Evolutionary conservation across 2,797 vertebrate genomes (phyloP).

Genomic region (Amblyopsis hoosieri): DNA sequence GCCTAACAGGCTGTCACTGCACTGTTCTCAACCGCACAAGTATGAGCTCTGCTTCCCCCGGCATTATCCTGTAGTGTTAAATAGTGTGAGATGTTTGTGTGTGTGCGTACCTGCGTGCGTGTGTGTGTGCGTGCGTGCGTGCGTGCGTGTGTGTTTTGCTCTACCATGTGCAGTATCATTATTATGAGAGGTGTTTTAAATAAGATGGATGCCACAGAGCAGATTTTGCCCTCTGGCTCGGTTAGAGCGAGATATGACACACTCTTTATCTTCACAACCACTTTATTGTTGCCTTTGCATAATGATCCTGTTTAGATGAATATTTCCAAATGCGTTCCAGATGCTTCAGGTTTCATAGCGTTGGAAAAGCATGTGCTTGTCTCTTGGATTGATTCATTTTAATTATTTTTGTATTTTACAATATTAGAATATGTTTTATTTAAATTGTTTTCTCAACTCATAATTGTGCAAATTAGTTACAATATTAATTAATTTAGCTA

Average conservation of each 20-base stretch:
- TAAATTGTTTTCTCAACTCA: neutral
- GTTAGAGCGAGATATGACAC: conserved; percentile 60
- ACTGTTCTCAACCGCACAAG: conserved; percentile 64
- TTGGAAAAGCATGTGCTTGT: conserved; percentile 5
- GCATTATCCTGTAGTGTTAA: conserved; percentile 57
- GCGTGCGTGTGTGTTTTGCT: conserved; percentile 38
- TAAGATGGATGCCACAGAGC: conserved; percentile 69
- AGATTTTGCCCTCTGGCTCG: conserved; percentile 66
- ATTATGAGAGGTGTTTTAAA: conserved; percentile 65
- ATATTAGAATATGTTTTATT: neutral
- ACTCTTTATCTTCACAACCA: conserved; percentile 65
- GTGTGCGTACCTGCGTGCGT: conserved; percentile 25
- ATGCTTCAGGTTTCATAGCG: conserved; percentile 32
- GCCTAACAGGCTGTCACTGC: conserved; percentile 60
- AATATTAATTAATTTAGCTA: too few relatives aligned
- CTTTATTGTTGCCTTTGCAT: conserved; percentile 72
- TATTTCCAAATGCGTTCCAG: conserved; percentile 50
- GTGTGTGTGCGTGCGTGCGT: conserved; percentile 30
- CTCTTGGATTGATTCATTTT: neutral
- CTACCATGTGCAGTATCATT: conserved; percentile 47
- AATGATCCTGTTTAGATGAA: conserved; percentile 64
- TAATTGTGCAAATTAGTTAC: too few relatives aligned
- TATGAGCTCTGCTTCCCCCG: conserved; percentile 53
- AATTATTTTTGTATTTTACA: neutral
- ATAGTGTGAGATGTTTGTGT: conserved; percentile 39